A percentile compares a stretch with the other conserved stretches of the same genome.
These are phyloP conservation scores for Myotis vivesi DNA, from an alignment of 2,797 vertebrate genomes.

Conservation along the genomic window DNA sequence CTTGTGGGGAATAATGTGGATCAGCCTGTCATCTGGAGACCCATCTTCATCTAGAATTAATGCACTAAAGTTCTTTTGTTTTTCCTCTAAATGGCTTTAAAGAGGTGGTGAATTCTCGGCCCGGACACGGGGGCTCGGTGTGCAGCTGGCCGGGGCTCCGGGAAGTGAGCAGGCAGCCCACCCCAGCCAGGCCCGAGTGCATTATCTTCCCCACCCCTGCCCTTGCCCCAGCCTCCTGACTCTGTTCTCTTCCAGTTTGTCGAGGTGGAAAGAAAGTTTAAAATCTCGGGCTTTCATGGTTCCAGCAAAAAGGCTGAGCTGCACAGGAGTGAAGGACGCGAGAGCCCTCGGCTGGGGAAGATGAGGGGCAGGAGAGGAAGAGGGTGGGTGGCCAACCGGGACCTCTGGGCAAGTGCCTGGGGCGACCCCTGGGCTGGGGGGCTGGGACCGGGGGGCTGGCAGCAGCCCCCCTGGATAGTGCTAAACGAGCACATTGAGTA, in stretches of 20 bases:
- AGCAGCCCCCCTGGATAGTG: background rate
- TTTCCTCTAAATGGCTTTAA: constrained; percentile 83
- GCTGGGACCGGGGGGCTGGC: background rate
- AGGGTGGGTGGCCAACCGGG: rapidly evolving
- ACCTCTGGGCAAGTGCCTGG: background rate
- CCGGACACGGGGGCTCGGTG: background rate
- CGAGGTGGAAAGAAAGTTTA: background rate
- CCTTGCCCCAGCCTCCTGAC: background rate
- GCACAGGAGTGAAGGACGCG: background rate
- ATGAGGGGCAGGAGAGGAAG: background rate
- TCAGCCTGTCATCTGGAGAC: constrained; percentile 81
- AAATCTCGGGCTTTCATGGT: background rate
- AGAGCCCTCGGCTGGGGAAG: background rate
- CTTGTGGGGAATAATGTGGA: constrained; percentile 76
- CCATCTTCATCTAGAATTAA: constrained; percentile 83
- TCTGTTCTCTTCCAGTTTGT: background rate
- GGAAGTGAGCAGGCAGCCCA: background rate
- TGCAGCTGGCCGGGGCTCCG: constrained; percentile 16
- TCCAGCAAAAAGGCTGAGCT: background rate
- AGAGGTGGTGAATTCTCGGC: constrained; percentile 75
- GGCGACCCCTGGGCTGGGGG: too few species aligned
- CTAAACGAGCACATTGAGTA: background rate
- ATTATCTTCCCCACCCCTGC: too few species aligned
- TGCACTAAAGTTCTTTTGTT: constrained; percentile 81
- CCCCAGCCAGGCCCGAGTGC: background rate